phyloP scores from a whole-genome alignment of 2,797 vertebrate genomes.

The Micrastur ruficollis region DNA sequence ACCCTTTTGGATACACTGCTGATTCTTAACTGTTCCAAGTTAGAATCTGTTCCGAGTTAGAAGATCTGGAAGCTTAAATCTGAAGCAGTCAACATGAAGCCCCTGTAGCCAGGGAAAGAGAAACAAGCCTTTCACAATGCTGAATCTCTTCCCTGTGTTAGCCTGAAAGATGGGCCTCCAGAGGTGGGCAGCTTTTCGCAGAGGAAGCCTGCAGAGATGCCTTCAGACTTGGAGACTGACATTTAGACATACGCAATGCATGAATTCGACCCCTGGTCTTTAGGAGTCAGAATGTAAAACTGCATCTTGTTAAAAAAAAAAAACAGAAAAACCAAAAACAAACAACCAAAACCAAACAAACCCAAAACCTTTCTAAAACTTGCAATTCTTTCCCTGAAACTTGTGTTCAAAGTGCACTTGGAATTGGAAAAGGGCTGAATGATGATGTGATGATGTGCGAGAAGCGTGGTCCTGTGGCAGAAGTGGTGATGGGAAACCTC shows the following conservation, averaged over 20 bases:
- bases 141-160: not conserved
- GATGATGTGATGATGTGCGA: not conserved
- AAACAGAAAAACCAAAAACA: too few species aligned
- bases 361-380: not conserved
- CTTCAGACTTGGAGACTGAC: not conserved
- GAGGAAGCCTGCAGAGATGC: not conserved
- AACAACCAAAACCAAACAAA: too few species aligned
- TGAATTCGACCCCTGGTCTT: not conserved
- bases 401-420: not conserved
- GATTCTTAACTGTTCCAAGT: not conserved
- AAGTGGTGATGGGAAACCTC: not conserved
- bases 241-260: accelerated
- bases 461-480: not conserved
- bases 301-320: not conserved
- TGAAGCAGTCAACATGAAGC: not conserved
- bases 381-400: not conserved
- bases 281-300: not conserved
- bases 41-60: too few species aligned
- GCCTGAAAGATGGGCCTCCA: not conserved
- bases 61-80: not conserved
- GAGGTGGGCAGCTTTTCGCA: not conserved
- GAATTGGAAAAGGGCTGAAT: not conserved
- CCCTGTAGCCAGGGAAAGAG: not conserved
- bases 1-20: not conserved
- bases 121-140: not conserved